A percentile compares a stretch with the other conserved stretches of the same genome.
phyloP scores from a whole-genome alignment of 2,797 vertebrate genomes.

The Acrossocheilus fasciatus region DNA sequence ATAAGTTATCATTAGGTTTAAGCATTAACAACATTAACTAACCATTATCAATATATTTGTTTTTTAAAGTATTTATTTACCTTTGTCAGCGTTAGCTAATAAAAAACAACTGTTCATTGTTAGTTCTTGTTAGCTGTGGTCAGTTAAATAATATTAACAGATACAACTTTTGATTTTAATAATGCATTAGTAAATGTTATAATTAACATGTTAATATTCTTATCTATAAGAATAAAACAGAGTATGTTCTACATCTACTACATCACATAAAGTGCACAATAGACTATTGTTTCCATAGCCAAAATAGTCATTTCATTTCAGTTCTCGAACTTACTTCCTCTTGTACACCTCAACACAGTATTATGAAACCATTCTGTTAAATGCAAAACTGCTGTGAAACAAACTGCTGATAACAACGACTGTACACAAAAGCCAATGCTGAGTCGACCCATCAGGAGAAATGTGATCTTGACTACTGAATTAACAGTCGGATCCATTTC shows the following conservation, averaged over 20 bases:
- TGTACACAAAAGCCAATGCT: slow-evolving; percentile 71
- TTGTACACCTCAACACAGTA: background rate
- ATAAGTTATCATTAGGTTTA: too few relatives aligned
- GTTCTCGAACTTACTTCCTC: slow-evolving; percentile 11
- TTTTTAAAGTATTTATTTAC: too few relatives aligned
- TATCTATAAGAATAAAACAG: background rate
- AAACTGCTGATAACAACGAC: slow-evolving; percentile 23
- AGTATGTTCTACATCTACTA: background rate
- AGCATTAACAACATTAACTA: too few relatives aligned
- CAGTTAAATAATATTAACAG: background rate
- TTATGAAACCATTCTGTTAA: background rate
- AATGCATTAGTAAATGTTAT: background rate
- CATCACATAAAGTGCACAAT: background rate
- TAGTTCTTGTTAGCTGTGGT: background rate
- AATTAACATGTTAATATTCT: background rate
- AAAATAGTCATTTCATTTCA: slow-evolving; percentile 51
- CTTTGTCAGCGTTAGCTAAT: too few relatives aligned
- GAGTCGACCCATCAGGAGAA: slow-evolving; percentile 65
- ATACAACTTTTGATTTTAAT: background rate
- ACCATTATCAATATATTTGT: too few relatives aligned
- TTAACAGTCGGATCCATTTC: slow-evolving; percentile 38
- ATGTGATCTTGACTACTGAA: slow-evolving; percentile 34
- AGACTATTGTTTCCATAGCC: background rate
- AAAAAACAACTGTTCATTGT: background rate
- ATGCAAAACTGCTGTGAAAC: slow-evolving; percentile 22